Conservation (phyloP, 2,113 vertebrate genomes). For the Ophiodon elongatus region DNA sequence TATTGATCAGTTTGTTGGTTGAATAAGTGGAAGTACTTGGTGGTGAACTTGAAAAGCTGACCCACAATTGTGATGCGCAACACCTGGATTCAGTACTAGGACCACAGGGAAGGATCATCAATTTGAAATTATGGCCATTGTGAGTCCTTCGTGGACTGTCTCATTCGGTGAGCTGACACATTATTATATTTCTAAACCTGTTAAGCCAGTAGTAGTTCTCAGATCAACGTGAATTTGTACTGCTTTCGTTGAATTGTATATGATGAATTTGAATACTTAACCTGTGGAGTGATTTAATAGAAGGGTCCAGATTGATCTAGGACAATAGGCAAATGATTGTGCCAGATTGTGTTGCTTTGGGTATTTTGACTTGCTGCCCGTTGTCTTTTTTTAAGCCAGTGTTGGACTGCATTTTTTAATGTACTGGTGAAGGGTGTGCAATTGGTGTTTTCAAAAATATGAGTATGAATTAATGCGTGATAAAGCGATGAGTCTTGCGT, state of each 20-base stretch:
- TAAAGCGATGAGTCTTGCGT: not conserved
- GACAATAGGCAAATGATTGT: not conserved
- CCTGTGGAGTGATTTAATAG: not conserved
- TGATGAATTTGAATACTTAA: conserved; percentile 3
- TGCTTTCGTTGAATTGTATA: not conserved
- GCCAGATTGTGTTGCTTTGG: not conserved
- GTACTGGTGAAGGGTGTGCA: not conserved
- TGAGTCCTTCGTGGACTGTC: not conserved
- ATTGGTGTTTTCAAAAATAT: not conserved
- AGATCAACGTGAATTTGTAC: not conserved
- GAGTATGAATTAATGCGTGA: not conserved
- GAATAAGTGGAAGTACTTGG: conserved; percentile 5
- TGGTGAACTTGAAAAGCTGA: not conserved
- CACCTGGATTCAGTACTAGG: not conserved
- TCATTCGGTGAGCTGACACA: not conserved
- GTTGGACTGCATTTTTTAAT: not conserved
- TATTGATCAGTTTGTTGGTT: not conserved
- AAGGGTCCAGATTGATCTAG: not conserved
- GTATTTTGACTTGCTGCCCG: not conserved
- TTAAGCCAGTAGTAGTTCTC: not conserved
- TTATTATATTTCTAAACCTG: not conserved
- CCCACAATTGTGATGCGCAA: not conserved
- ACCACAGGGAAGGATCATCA: not conserved
- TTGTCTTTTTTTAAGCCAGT: not conserved
- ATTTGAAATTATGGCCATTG: not conserved